phyloP scores from a whole-genome alignment of 2,888 invertebrate genomes.

The Cataglyphis rosenhaueri region DNA sequence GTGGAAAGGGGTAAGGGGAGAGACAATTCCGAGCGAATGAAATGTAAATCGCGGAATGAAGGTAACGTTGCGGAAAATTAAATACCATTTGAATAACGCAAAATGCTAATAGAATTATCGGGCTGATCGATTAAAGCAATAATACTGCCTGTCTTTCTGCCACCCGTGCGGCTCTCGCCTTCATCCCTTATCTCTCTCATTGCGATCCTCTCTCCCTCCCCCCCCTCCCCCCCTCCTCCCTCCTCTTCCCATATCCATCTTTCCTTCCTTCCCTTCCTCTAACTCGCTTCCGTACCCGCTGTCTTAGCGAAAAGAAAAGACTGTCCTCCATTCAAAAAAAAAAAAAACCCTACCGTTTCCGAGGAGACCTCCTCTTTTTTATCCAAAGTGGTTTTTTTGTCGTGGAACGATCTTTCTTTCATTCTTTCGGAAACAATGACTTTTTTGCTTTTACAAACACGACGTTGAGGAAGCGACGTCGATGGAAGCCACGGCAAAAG shows the following conservation, averaged over 20 bases:
- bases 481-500: conserved; percentile 60
- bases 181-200: conserved; percentile 35
- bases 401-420: conserved; percentile 1
- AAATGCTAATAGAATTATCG: conserved; percentile 82
- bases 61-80: conserved; percentile 84
- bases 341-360: conserved; percentile 34
- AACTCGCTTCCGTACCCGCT: conserved; percentile 38
- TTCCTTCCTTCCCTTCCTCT: neutral
- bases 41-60: conserved; percentile 84
- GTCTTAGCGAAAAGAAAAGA: conserved; percentile 46
- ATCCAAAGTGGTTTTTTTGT: conserved; percentile 29
- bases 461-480: conserved; percentile 5
- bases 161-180: conserved; percentile 31
- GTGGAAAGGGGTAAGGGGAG: neutral
- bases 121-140: conserved; percentile 80
- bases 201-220: neutral
- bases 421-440: conserved; percentile 36
- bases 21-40: conserved; percentile 80
- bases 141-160: conserved; percentile 72
- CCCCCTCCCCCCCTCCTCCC: neutral
- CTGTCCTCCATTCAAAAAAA: conserved; percentile 19
- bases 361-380: conserved; percentile 9
- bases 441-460: conserved; percentile 29
- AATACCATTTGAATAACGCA: conserved; percentile 83
- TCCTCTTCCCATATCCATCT: neutral